Base-by-base conservation (phyloP, 2,888 invertebrate species). In the Morpho deidamia region DNA sequence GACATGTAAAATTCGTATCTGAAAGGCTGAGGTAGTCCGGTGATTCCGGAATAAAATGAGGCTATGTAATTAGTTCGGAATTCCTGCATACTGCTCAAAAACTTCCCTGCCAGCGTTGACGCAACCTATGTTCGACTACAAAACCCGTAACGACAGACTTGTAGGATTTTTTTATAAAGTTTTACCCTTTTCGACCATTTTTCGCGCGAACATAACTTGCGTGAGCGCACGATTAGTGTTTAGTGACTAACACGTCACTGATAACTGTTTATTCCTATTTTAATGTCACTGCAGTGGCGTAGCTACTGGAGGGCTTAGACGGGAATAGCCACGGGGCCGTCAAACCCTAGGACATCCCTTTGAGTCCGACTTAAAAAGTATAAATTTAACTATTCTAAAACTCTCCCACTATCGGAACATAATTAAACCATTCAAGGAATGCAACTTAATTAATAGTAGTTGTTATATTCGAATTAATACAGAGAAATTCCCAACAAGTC, bases 11-110 rank as follows among this genome's bases (percentile, higher is more conserved):
- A 74, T 74, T 73, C 74, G 76, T 72, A 67, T 70, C 69, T 72
- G 78, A 75, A 81, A 83, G 83, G 82, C 83, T 83, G 82, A 79
- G 63, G 74, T 77, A 78, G 76, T 74, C 76, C 72, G 78, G 74
- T 61, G 53, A 50, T 60, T 66, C 72, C 74, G 75, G 77, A 76
- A 65, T 73, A 71, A 71, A 73, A 71, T 56, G 63, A 63, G 61
- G 66, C 63, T 57, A 47, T 42, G 42, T 23, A 35, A 48, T 53
- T 55, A 61, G 56, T 60, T 63, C 63, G 60, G 59, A 55, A 51
- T 45, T 53, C 57, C 53, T 60, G 59, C 56, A 66, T 66, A 64
- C 64, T 72, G 81, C 85, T 82, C 85, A 81, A 80, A 65, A 59
- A 57, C 59, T 43, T 61, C 66, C 66, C 64, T 64, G 67, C 64